Evolutionary conservation across 1,140 invertebrate genomes (phyloP), one percentile per base, ranked within the genome.

Genomic region (Listronotus bonariensis): DNA sequence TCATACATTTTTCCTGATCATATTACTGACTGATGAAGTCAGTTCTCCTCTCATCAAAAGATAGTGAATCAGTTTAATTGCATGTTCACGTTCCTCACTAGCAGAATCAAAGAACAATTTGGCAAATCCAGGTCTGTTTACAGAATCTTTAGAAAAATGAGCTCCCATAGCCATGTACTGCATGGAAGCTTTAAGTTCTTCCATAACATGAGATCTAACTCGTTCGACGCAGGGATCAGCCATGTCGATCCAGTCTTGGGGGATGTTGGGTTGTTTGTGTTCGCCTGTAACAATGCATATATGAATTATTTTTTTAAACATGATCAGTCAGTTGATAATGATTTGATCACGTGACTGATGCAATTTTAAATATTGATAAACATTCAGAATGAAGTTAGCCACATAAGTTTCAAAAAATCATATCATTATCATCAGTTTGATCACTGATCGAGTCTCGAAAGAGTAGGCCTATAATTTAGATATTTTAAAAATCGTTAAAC

Each of bases 61-160:
- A 79, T 97, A 97, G 57, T 93, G 88, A 45, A 97, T 91, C 32
- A 98, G 81, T 77, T 93, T 93, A 70, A 93, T 88, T 0, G 93
- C 95, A 78, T 97, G 96, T 63, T 92, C 84, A 26, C 93, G 85
- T 79, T 98, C 95, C 79, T 97, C 95, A 31, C 82, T 85, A 0
- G 93, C 92, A 41, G 88, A 86, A 40, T 93, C 86, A 73, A 93
- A 88, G 82, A 97, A 96, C 67, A 93, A 82, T 72, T 97, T 93
- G 7, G 92, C 87, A 74, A 97, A 93, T 14, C 95, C 95, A 14
- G 91, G 92, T 46, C 93, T 84, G 74, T 94, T 94, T 8, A 88
- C 80, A 49, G 80, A 81, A 75, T 94, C 90, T 67, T 84, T 84
- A 17, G 88, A 88, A 80, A 96, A 97, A 78, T 95, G 87, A 6